Conservation (phyloP, 2,797 vertebrate species). For the Mormyrops boulengeri region DNA sequence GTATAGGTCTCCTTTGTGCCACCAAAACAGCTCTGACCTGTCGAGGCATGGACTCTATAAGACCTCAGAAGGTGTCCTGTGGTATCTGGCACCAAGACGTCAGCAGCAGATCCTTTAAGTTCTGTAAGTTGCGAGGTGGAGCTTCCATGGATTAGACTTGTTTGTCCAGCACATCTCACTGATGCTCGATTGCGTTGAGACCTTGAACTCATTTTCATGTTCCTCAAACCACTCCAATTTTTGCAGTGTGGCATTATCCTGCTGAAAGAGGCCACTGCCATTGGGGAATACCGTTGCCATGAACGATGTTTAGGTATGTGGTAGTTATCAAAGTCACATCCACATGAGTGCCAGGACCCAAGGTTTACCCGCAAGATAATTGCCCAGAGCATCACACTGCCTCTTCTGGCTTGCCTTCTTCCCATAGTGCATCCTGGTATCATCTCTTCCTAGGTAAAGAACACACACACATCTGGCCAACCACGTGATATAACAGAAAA, state of each 20-base stretch:
- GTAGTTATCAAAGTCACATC: background rate
- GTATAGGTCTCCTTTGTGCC: background rate
- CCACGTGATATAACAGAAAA: background rate
- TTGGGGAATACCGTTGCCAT: background rate
- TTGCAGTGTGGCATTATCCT: background rate
- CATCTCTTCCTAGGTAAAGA: background rate
- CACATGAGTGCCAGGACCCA: background rate
- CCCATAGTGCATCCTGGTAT: background rate
- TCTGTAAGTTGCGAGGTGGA: background rate
- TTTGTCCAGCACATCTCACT: background rate
- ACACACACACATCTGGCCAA: background rate
- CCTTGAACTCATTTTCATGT: background rate
- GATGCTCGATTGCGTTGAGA: background rate
- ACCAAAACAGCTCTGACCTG: background rate
- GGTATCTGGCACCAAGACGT: background rate
- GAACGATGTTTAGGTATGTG: background rate
- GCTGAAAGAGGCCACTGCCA: background rate
- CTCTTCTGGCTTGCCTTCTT: background rate
- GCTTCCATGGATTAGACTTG: background rate
- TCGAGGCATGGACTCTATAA: background rate
- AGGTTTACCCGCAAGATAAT: background rate
- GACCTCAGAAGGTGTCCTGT: background rate
- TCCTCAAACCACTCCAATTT: background rate
- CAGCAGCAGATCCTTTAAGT: background rate
- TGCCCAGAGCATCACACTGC: background rate